Percentiles rank a stretch among this genome's conserved stretches.
These are phyloP conservation scores for Sminthopsis crassicaudata DNA, from an alignment of 2,113 vertebrate species.

Conservation along the genomic window DNA sequence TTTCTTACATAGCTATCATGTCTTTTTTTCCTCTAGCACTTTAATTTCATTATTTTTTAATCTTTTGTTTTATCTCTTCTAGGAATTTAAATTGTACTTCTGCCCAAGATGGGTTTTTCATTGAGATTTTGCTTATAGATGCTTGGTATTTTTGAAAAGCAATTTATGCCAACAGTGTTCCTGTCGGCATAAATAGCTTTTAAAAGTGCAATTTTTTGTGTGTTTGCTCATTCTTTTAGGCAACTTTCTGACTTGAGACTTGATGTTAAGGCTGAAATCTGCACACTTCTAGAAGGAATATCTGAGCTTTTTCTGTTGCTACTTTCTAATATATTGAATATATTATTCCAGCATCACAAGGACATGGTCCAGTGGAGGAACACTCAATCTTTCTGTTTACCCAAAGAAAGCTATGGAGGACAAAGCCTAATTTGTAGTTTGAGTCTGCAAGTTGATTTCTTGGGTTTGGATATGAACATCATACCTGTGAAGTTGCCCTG, in stretches of 20 bases:
- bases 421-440: not conserved
- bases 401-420: not conserved
- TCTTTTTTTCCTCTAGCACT: not conserved
- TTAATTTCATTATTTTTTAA: not conserved
- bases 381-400: not conserved
- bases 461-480: not conserved
- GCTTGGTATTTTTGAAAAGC: too few species aligned
- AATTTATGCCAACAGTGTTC: too few species aligned
- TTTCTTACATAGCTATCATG: not conserved
- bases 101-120: not conserved
- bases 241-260: not conserved
- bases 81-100: not conserved
- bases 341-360: not conserved
- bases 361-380: not conserved
- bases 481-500: not conserved
- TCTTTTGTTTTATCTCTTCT: not conserved
- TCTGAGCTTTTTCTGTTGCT: not conserved
- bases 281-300: not conserved
- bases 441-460: not conserved
- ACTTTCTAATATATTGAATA: not conserved
- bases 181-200: not conserved
- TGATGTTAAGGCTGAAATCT: not conserved
- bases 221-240: not conserved
- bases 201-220: not conserved
- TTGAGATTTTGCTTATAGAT: not conserved